Base-by-base conservation (phyloP, 2,113 vertebrate genomes). In the Orientallactaga bullata region DNA sequence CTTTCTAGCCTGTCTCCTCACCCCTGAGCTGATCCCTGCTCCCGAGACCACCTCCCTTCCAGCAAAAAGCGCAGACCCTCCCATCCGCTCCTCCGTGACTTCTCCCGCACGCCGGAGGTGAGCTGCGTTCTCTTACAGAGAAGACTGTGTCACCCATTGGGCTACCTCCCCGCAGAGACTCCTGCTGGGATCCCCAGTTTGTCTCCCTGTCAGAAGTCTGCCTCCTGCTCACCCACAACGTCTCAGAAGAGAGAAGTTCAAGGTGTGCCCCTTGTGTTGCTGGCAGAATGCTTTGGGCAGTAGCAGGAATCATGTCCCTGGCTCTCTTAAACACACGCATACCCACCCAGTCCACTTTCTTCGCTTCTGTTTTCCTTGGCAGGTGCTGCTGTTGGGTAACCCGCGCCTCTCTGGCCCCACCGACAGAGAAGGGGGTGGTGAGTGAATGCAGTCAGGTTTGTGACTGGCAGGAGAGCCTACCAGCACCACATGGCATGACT, bases 151-250 rank as follows among this genome's bases (percentile, higher is more conserved):
- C 96, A 97, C 94, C 72, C 97, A 97, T 89, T 94, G 96, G 96
- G 94, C 94, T 98, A 96, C 97, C 98, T 95, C 96, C 97, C 97
- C 97, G 89, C 91, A 93, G 97, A 63, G 97, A 97, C 97, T 97
- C 97, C 74, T 20, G 13, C 94, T 98, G 97, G 98, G 96, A 93
- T 98, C 97, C 80, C 82, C 24, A 92, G 96, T 98, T 97, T 96
- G 95, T 94, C 97, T 97, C 92, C 73, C 95, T 96, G 95, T 97
- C 97, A 93, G 20, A 97, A 97, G 84, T 93, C 80, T 77, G 68
- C 93, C 95, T 95, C 63, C 0, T 91, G 96, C 91, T 94, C 95
- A 92, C 88, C 60, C 85, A 3, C 63, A 81, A 73, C 93, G 93
- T 97, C 96, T 96, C 88, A 88, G 94, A 97, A 90, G 94, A 92